Evolutionary conservation across 2,797 vertebrate species (phyloP), one percentile per base, ranked within the genome.

Genomic region (Phoebastria nigripes): DNA sequence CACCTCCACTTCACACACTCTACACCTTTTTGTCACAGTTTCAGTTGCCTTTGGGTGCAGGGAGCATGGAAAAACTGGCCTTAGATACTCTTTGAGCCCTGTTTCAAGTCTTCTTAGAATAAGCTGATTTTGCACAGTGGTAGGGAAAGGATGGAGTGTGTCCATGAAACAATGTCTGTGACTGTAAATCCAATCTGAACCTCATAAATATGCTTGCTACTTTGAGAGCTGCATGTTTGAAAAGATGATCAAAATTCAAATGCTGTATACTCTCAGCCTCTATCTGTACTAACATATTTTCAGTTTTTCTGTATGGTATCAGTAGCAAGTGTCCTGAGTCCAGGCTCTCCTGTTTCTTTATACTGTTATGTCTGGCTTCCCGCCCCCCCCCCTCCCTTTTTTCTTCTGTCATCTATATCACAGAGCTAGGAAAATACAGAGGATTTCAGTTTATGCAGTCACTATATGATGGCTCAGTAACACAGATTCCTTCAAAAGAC

Each of bases 181-280:
- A 55, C 82, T 79, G 54, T 29, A 94, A 92, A 87, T 89, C 69
- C 51, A 76, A 17, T 44, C 51, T 69, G 61, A 94, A 91, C 19
- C 79, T 92, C 81, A 76, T 62, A 74, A 91, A 81, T 76, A 81
- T 15, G 11, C 46, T 88, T 74, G 20, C 39, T 74, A 41, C 39
- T 94, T 89, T 61, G 58, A 91, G 54, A 93, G 21, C 52, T 87
- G 69, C 25, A 42, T 12, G 12, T 62, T 72, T 59, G 66, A 91
- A 87, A 91, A 70, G 39, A 69, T 65, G 49, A 92, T 77, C 44
- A 80, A 81, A 84, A 94, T 94, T 90, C 82, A 91, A 80, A 90
- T n/a, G 42, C 35, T 62, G 16, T 52, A 17, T 62, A 51, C 28
- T 77, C 59, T 47, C 49, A 72, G 44, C 52, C 31, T 74, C 71